Evolutionary conservation across 1,140 invertebrate species (phyloP).

Genomic region (Ectropis grisescens): DNA sequence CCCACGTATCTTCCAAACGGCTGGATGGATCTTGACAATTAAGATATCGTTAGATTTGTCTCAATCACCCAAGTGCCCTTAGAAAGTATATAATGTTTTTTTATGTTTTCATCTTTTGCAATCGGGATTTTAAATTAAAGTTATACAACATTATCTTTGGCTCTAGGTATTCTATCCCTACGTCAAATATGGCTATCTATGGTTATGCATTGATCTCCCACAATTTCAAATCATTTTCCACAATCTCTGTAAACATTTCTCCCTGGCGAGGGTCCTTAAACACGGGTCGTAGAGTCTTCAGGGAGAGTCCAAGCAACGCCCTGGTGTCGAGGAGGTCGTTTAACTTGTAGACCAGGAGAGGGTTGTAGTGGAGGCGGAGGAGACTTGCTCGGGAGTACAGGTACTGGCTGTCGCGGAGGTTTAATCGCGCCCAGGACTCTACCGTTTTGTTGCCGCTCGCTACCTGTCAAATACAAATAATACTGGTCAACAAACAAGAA

Average conservation of each 20-base stretch:
- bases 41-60: too few species aligned
- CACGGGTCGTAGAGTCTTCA: conserved; percentile 79
- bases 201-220: conserved; percentile 86
- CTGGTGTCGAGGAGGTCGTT: conserved; percentile 81
- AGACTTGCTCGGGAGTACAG: conserved; percentile 83
- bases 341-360: conserved; percentile 75
- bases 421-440: conserved; percentile 78
- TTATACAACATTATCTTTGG: too few species aligned
- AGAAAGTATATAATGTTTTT: too few species aligned
- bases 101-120: too few species aligned
- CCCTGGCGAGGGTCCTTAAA: conserved; percentile 79
- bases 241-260: conserved; percentile 84
- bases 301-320: conserved; percentile 80
- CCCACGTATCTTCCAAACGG: too few species aligned
- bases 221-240: conserved; percentile 87
- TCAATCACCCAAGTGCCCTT: too few species aligned
- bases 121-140: too few species aligned
- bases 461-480: conserved; percentile 41
- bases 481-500: not conserved
- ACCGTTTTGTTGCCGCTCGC: conserved; percentile 85
- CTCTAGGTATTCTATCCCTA: too few species aligned
- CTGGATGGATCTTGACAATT: too few species aligned
- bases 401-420: conserved; percentile 82
- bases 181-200: too few species aligned
- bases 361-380: conserved; percentile 82